Percentiles rank a stretch among this genome's conserved stretches.
phyloP scores from a whole-genome alignment of 2,888 invertebrate species.

The Dryocosmus kuriphilus region DNA sequence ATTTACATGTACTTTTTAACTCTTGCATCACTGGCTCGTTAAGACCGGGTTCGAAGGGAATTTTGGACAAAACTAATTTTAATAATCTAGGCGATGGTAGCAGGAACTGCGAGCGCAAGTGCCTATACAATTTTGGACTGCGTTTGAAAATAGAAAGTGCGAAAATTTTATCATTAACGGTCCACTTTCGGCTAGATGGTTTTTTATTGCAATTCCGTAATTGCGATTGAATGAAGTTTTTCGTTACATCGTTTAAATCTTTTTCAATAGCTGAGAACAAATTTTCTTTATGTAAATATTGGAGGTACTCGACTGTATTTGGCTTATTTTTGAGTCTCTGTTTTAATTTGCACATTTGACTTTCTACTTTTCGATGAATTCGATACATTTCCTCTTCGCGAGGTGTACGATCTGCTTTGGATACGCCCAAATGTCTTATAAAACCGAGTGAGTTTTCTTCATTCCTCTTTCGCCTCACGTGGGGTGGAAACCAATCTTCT shows the following conservation, averaged over 20 bases:
- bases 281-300: not conserved
- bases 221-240: constrained; percentile 9
- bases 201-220: not conserved
- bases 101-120: too few species aligned
- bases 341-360: not conserved
- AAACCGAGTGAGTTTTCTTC: not conserved
- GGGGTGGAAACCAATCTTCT: too few species aligned
- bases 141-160: too few species aligned
- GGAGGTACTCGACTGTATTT: too few species aligned
- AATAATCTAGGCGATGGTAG: too few species aligned
- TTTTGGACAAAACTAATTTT: not conserved
- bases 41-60: not conserved
- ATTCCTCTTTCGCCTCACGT: too few species aligned
- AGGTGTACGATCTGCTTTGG: not conserved
- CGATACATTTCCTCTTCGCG: constrained; percentile 2
- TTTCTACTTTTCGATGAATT: not conserved
- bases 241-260: not conserved
- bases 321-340: too few species aligned
- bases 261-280: not conserved
- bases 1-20: too few species aligned
- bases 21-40: too few species aligned
- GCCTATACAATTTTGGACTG: too few species aligned
- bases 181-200: not conserved
- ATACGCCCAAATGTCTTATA: not conserved
- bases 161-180: too few species aligned